These are phyloP conservation scores for Rhinophrynus dorsalis DNA, from an alignment of 2,797 vertebrate species.

Conservation along the genomic window DNA sequence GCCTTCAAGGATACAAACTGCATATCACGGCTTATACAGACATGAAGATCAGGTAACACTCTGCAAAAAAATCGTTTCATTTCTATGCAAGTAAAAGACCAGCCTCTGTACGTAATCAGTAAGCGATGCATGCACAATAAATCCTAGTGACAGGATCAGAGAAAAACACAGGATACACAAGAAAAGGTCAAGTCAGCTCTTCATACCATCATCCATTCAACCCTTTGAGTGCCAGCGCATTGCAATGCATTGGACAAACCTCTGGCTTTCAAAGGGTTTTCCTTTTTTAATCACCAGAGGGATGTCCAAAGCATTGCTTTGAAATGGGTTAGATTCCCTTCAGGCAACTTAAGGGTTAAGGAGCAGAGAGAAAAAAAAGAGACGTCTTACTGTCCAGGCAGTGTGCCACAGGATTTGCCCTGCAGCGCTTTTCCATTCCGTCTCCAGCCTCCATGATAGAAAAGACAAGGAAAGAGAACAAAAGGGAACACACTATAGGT, in stretches of 20 bases:
- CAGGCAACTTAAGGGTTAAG: too few species aligned
- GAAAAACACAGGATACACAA: constrained; percentile 33
- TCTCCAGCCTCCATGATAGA: constrained; percentile 41
- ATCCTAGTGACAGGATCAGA: constrained; percentile 19
- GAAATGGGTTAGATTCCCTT: too few species aligned
- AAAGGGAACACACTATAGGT: constrained; percentile 16
- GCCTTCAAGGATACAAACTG: too few species aligned
- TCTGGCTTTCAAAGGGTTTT: too few species aligned
- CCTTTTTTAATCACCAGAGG: too few species aligned
- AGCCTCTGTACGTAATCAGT: constrained; percentile 38
- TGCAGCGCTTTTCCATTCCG: constrained; percentile 44
- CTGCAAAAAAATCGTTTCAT: constrained; percentile 46
- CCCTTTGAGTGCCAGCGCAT: too few species aligned
- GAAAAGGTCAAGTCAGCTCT: too few species aligned
- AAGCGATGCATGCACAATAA: constrained; percentile 44
- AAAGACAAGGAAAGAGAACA: constrained; percentile 47
- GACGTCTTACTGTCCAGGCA: constrained; percentile 39
- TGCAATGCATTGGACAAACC: too few species aligned
- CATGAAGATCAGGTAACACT: constrained; percentile 55
- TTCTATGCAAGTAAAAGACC: constrained; percentile 10
- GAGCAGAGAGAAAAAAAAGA: constrained; percentile 6
- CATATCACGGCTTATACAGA: too few species aligned
- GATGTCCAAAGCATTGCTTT: too few species aligned
- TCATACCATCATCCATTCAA: too few species aligned
- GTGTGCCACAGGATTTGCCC: not conserved